Evolutionary conservation across 2,113 vertebrate species (phyloP), one percentile per base, ranked within the genome.

Genomic region (Takifugu bimaculatus): DNA sequence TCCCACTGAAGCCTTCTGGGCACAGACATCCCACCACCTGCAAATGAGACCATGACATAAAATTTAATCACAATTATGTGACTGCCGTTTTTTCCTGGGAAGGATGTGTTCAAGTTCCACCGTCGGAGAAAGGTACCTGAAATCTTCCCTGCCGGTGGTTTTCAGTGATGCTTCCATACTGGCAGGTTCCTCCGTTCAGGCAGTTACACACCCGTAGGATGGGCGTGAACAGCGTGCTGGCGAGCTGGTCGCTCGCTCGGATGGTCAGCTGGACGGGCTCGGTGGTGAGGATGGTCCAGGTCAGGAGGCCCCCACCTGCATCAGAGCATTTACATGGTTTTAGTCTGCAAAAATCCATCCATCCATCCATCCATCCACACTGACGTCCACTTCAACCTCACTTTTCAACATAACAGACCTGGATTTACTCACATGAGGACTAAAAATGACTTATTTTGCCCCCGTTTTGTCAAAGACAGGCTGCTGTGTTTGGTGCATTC

Each of bases 11-110:
- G 1, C 86, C 89, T 25, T 84, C 60, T 3, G 82, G 85, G 57
- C 92, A 93, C 20, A 90, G 66, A 44, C 92, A 93, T 9, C 81
- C 91, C 44, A 91, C 89, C 51, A 93, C 80, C 92, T 93, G 70
- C 6, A 5, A 56, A 9, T 2, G 13, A 26, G 28, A 52, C 26
- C 20, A 20, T 20, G 20, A 20, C 20, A 20, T 20, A 20, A 20
- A 20, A 39, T 39, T 39, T 39, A 39, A 39, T 39, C 35, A 35
- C 32, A 35, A 35, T 20, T 20, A 20, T 20, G 20, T 20, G 20
- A 20, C 20, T n/a, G 20, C 20, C 20, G 20, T 29, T 29, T 3
- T 35, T 35, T 6, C 9, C 32, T 35, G 4, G 4, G 4, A 35
- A 35, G 9, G 32, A 7, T 35, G 32, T 5, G 35, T 10, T 10